Evolutionary conservation across 1,140 invertebrate species (phyloP).

Genomic region (Macrocentrus cingulum): DNA sequence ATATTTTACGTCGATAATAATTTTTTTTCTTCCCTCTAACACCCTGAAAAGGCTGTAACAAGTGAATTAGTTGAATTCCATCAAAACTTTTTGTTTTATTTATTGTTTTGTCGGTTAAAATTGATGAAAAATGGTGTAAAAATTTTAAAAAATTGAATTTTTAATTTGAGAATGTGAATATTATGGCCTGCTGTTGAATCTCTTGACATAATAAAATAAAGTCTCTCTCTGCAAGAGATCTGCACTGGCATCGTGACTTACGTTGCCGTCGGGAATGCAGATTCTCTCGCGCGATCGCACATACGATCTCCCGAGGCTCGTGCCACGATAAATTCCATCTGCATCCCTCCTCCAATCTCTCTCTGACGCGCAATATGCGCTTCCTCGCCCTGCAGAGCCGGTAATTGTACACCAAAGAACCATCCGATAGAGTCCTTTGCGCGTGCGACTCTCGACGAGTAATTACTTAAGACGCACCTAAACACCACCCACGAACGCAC

Average conservation of each 20-base stretch:
- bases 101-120: no score
- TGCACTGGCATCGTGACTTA: conserved; percentile 14
- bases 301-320: conserved; percentile 20
- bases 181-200: no score
- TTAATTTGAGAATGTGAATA: no score
- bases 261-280: conserved; percentile 21
- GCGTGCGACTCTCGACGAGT: conserved; percentile 38
- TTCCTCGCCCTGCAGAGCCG: conserved; percentile 21
- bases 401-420: conserved; percentile 40
- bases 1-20: neutral
- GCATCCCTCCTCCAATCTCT: conserved; percentile 12
- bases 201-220: no score
- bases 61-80: no score
- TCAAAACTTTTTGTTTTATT: no score
- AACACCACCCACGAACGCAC: conserved; percentile 46
- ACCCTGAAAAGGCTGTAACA: neutral
- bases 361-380: conserved; percentile 29
- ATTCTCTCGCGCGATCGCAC: conserved; percentile 18
- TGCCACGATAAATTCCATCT: conserved; percentile 24
- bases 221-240: neutral
- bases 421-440: conserved; percentile 38
- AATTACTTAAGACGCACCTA: conserved; percentile 44
- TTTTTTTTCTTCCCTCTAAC: neutral
- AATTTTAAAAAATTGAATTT: no score
- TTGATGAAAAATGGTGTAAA: no score